phyloP scores from a whole-genome alignment of 2,797 vertebrate genomes.

The Xenops minutus region DNA sequence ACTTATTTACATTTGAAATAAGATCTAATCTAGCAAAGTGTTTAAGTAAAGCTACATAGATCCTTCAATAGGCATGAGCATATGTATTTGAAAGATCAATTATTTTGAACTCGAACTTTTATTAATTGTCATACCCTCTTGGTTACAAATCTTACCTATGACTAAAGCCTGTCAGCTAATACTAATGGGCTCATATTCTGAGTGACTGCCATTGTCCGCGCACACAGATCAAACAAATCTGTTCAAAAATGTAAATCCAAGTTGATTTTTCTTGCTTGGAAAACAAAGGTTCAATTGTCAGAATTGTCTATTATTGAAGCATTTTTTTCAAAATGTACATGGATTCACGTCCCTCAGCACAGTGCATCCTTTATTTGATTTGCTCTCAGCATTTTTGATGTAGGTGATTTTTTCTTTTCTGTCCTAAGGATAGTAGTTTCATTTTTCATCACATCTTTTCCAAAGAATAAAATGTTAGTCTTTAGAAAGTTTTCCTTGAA shows the following conservation, averaged over 20 bases:
- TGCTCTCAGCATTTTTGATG: not conserved
- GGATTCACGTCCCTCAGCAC: not conserved
- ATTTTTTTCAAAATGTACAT: not conserved
- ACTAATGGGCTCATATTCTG: not conserved
- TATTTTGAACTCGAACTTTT: not conserved
- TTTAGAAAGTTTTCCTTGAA: not conserved
- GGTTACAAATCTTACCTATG: not conserved
- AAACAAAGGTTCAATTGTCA: not conserved
- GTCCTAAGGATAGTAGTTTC: not conserved
- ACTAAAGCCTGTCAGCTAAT: not conserved
- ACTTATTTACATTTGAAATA: not conserved
- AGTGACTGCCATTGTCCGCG: not conserved
- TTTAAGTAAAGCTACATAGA: not conserved
- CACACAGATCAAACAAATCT: not conserved
- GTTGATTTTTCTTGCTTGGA: not conserved
- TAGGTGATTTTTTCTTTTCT: not conserved
- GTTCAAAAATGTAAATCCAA: not conserved
- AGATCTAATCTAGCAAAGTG: not conserved
- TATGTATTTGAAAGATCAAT: not conserved
- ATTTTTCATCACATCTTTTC: constrained; percentile 17
- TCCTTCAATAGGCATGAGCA: not conserved
- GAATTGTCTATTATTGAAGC: not conserved
- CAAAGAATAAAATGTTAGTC: not conserved
- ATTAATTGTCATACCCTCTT: not conserved
- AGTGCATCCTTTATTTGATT: not conserved